phyloP scores from a whole-genome alignment of 2,797 vertebrate species.

The Acrocephalus scirpaceus region DNA sequence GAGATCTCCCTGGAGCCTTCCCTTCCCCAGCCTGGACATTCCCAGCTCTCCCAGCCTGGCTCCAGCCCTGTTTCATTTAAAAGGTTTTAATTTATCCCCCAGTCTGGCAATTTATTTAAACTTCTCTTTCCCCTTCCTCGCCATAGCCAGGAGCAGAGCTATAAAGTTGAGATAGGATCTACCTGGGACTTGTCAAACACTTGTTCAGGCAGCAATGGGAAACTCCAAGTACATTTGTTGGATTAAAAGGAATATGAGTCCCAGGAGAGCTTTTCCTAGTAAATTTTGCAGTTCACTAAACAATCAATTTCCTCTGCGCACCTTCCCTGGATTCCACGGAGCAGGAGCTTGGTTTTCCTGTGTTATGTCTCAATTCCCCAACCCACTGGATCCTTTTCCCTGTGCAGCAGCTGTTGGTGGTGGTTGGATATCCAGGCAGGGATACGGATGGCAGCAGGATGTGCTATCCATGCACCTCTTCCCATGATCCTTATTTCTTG shows the following conservation, averaged over 20 bases:
- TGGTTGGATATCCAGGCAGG: neutral
- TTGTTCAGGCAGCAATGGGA: neutral
- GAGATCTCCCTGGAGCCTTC: neutral
- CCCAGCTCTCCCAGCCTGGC: neutral
- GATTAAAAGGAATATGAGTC: slow-evolving; percentile 6
- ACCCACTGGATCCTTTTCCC: neutral
- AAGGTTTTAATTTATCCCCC: neutral
- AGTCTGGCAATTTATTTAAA: neutral
- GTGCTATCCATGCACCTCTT: neutral
- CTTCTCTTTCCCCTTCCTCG: neutral
- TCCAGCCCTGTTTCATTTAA: neutral
- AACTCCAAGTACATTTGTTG: neutral
- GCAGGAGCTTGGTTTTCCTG: neutral
- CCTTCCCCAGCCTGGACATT: neutral
- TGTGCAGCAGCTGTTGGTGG: neutral
- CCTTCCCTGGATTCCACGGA: neutral
- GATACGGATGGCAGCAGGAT: neutral
- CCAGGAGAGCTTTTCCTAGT: neutral
- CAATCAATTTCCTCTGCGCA: neutral
- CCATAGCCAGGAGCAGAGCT: neutral
- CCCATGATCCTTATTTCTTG: neutral
- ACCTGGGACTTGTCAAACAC: neutral
- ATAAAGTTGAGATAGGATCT: neutral
- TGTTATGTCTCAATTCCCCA: neutral
- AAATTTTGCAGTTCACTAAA: slow-evolving; percentile 8